Conservation (phyloP, 2,888 invertebrate genomes). For the Caenorhabditis sinica region DNA sequence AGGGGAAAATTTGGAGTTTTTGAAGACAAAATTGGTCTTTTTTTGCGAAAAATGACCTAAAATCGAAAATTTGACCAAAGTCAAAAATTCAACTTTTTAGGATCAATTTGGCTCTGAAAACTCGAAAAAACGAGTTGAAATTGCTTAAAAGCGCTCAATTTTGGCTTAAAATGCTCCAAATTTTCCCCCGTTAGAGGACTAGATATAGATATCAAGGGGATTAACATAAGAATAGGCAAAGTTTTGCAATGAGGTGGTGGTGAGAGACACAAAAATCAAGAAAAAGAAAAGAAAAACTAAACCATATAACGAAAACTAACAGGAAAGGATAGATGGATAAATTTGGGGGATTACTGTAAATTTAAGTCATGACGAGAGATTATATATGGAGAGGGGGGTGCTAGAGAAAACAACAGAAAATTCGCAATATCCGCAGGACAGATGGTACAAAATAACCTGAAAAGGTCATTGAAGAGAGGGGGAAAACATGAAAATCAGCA, state of each 20-base stretch:
- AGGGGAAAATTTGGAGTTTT: neutral
- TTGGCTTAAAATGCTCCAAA: neutral
- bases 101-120: too few relatives aligned
- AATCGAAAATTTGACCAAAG: neutral
- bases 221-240: neutral
- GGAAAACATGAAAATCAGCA: constrained; percentile 11
- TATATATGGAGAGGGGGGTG: constrained; percentile 30
- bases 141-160: neutral
- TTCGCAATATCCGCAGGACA: too few relatives aligned
- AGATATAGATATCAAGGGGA: neutral
- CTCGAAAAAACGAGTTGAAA: too few relatives aligned
- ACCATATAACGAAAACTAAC: too few relatives aligned
- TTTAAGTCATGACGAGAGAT: constrained; percentile 4
- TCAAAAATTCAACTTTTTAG: neutral
- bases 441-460: constrained; percentile 6
- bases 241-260: neutral
- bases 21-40: neutral
- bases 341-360: neutral
- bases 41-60: neutral
- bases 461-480: neutral
- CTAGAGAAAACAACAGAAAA: constrained; percentile 16
- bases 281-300: neutral
- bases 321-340: neutral
- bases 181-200: neutral
- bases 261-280: neutral